Evolutionary conservation across 2,797 vertebrate species (phyloP), one percentile per base, ranked within the genome.

Genomic region (Argyrosomus regius): DNA sequence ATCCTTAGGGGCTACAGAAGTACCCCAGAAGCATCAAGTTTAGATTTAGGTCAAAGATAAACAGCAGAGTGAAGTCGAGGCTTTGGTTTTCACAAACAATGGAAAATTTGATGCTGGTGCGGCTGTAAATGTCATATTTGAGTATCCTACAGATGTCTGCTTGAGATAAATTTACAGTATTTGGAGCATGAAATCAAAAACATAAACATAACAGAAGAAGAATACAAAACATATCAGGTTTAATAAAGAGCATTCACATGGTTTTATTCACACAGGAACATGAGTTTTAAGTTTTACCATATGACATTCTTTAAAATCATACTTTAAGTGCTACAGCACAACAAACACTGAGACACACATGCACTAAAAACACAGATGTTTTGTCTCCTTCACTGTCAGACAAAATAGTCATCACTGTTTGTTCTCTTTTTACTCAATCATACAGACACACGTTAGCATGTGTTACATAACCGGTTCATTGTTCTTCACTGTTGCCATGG

Each of bases 31-130:
- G 62, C 75, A 72, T 52, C 3, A 2, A 8, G 69, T 83, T 86
- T 75, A 93, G 93, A 94, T 94, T 73, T 90, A 81, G 87, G 84
- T 60, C 88, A 87, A 43, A 93, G 90, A 94, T 93, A 93, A 88
- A 81, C 41, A 52, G 56, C 0, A 1, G 5, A 12, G 39, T 48
- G 68, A 75, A 20, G 49, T 4, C 0, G 16, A 20, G 12, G 10
- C 28, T 83, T 26, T 62, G 62, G 31, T 76, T 72, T 70, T 59
- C 43, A 57, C 52, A 70, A 69, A 72, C 80, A 73, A 50, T 81
- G 90, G 92, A 93, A 93, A 88, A 61, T 76, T 7, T 83, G 52
- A 84, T 65, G 77, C 71, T 2, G 43, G 48, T 69, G 11, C 11
- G 17, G 18, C 8, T 74, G 5, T 11, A 72, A 65, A 28, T 52